A percentile compares a stretch with the other conserved stretches of the same genome.
These are phyloP conservation scores for Pipra filicauda DNA, from an alignment of 2,113 vertebrate species.

Conservation along the genomic window DNA sequence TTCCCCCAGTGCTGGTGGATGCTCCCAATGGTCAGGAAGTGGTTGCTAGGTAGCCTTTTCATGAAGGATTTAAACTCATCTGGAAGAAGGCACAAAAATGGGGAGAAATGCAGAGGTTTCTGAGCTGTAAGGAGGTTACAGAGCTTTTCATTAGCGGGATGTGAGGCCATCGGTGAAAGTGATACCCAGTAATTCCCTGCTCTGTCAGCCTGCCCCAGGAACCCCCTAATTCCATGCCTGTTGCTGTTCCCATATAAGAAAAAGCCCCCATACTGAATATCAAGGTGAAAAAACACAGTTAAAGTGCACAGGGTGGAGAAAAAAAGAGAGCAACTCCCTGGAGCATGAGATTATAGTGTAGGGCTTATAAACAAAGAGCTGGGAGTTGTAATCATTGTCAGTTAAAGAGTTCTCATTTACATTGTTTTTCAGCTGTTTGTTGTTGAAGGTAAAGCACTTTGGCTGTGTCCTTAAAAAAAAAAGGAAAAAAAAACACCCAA, in stretches of 20 bases:
- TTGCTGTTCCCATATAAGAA: background rate
- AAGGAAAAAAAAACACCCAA: background rate
- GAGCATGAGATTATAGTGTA: background rate
- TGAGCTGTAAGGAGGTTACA: fast-evolving
- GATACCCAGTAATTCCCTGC: background rate
- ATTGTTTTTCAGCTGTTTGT: background rate
- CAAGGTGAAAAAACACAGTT: background rate
- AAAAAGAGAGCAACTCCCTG: background rate
- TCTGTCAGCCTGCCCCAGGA: background rate
- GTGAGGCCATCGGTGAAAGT: background rate
- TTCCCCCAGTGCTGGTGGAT: constrained; percentile 98
- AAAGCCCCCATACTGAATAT: background rate
- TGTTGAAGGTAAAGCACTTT: constrained; percentile 22
- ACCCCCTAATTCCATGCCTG: background rate
- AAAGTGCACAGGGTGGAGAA: background rate
- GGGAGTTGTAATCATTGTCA: constrained; percentile 3
- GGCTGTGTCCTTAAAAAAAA: background rate
- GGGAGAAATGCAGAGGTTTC: background rate
- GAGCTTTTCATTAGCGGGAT: background rate
- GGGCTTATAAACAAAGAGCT: background rate
- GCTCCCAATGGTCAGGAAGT: constrained; percentile 95
- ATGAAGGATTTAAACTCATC: constrained; percentile 99
- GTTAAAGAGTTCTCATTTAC: constrained; percentile 11
- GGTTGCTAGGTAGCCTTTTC: constrained; percentile 94
- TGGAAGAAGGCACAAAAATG: constrained; percentile 62